Evolutionary conservation across 2,797 vertebrate species (phyloP).

Genomic region (Micromesistius poutassou): DNA sequence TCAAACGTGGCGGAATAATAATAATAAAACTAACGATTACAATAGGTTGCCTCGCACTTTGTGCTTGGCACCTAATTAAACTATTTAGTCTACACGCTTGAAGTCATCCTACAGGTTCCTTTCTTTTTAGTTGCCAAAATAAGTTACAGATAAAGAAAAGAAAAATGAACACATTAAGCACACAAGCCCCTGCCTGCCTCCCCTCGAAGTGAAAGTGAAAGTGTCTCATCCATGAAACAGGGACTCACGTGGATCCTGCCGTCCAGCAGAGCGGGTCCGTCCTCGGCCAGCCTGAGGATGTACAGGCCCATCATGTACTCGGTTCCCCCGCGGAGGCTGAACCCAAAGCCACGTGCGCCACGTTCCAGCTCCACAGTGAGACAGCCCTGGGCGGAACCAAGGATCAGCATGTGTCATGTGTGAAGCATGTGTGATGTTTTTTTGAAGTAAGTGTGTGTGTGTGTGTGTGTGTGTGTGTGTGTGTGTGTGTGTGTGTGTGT

Average conservation of each 20-base stretch:
- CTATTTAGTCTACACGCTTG: no score
- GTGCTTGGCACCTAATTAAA: no score
- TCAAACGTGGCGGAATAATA: no score
- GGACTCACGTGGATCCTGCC: slow-evolving; percentile 89
- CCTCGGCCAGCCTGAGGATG: slow-evolving; percentile 94
- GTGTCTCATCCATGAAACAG: not conserved
- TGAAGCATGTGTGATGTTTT: not conserved
- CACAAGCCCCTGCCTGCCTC: no score
- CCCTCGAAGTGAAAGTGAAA: not conserved
- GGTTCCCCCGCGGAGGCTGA: slow-evolving; percentile 94
- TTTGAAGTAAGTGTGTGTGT: not conserved
- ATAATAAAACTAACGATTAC: no score
- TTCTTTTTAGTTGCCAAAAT: no score
- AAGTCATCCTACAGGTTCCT: no score
- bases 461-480: not conserved
- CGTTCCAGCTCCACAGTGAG: slow-evolving; percentile 91
- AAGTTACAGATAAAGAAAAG: no score
- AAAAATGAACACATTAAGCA: no score
- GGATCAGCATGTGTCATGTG: not conserved
- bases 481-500: slow-evolving; percentile 1
- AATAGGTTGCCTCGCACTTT: no score
- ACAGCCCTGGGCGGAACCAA: slow-evolving; percentile 70
- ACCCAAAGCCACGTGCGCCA: slow-evolving; percentile 89
- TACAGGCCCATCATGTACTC: slow-evolving; percentile 99
- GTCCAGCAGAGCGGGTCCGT: slow-evolving; percentile 88